These are phyloP conservation scores for Maniola hyperantus DNA, from an alignment of 2,888 invertebrate species.

Conservation along the genomic window DNA sequence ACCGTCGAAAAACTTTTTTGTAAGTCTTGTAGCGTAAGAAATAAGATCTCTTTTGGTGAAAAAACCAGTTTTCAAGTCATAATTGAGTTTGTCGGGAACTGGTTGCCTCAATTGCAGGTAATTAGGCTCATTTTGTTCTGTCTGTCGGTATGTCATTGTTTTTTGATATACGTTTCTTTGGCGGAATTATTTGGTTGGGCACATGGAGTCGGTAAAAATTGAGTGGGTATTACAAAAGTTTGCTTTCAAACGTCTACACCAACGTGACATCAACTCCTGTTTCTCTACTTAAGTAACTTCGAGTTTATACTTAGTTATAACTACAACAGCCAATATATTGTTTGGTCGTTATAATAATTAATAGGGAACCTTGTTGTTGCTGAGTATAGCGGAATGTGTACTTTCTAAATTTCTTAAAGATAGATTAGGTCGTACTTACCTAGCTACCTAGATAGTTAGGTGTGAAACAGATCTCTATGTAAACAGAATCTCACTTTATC, in stretches of 20 bases:
- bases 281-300: not conserved
- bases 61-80: not conserved
- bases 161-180: conserved; percentile 51
- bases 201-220: conserved; percentile 20
- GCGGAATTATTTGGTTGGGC: conserved; percentile 37
- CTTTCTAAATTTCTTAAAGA: not conserved
- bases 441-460: no score
- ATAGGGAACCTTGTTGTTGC: not conserved
- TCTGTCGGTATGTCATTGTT: conserved; percentile 51
- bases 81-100: conserved; percentile 18
- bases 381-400: not conserved
- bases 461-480: not conserved
- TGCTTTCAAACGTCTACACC: not conserved
- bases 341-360: not conserved
- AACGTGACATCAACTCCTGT: not conserved
- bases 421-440: no score
- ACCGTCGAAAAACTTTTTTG: conserved; percentile 11
- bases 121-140: conserved; percentile 57
- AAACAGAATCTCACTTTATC: no score
- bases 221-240: conserved; percentile 20
- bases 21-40: not conserved
- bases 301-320: not conserved
- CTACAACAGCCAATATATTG: no score
- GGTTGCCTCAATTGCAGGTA: conserved; percentile 49
- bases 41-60: conserved; percentile 13